phyloP scores from a whole-genome alignment of 2,113 vertebrate genomes.

The Hydrolagus affinis region DNA sequence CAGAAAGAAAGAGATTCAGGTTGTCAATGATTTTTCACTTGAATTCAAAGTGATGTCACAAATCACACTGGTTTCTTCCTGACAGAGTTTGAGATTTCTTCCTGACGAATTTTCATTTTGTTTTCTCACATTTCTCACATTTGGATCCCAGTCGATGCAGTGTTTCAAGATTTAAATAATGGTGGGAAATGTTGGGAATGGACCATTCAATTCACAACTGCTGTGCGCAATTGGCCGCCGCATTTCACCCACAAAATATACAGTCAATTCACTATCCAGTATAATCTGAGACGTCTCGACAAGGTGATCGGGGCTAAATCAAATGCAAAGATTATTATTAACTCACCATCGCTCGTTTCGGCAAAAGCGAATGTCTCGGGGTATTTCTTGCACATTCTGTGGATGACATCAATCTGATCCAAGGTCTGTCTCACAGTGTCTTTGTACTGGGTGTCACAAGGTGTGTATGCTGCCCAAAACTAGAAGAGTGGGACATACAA shows the following conservation, averaged over 20 bases:
- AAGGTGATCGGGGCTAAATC: too few relatives aligned
- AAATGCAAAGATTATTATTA: too few relatives aligned
- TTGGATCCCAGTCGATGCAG: background rate
- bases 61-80: background rate
- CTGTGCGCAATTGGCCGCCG: too few relatives aligned
- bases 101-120: background rate
- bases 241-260: too few relatives aligned
- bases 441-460: slow-evolving; percentile 77
- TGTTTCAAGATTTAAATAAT: background rate
- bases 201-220: background rate
- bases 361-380: slow-evolving; percentile 66
- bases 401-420: slow-evolving; percentile 87
- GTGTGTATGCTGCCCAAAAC: slow-evolving; percentile 85
- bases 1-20: background rate
- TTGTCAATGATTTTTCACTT: background rate
- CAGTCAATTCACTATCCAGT: too few relatives aligned
- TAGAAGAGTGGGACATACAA: slow-evolving; percentile 39
- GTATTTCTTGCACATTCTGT: slow-evolving; percentile 75
- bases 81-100: background rate
- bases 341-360: slow-evolving; percentile 54
- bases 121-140: too few relatives aligned
- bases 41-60: background rate
- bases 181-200: background rate
- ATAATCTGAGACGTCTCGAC: too few relatives aligned
- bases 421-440: slow-evolving; percentile 75